Evolutionary conservation across 2,888 invertebrate species (phyloP).

Genomic region (Cistogaster globosa): DNA sequence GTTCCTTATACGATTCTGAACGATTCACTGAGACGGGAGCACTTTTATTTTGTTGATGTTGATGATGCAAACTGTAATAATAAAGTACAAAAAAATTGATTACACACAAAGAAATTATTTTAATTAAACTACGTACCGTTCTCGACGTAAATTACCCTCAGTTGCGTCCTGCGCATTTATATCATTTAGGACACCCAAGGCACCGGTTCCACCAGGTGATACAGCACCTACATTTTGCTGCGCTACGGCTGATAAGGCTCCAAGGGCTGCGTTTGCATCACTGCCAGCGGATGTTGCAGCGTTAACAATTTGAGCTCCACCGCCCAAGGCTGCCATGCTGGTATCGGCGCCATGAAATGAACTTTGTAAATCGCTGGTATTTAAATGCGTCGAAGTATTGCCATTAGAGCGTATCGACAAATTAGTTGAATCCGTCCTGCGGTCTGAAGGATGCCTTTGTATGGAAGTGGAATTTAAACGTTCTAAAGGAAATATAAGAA

Average conservation of each 20-base stretch:
- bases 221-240: conserved; percentile 69
- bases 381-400: conserved; percentile 75
- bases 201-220: conserved; percentile 54
- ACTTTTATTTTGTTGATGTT: conserved; percentile 80
- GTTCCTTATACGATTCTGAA: conserved; percentile 89
- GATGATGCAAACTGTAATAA: conserved; percentile 76
- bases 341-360: conserved; percentile 75
- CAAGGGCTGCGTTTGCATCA: conserved; percentile 29
- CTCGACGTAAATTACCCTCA: conserved; percentile 77
- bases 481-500: conserved; percentile 75
- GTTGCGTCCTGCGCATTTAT: conserved; percentile 79
- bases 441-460: conserved; percentile 82
- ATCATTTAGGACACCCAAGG: conserved; percentile 73
- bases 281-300: conserved; percentile 48
- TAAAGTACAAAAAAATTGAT: background rate
- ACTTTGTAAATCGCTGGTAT: conserved; percentile 76
- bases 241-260: conserved; percentile 62
- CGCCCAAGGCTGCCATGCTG: conserved; percentile 62
- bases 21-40: conserved; percentile 85
- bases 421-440: conserved; percentile 81
- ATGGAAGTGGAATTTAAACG: conserved; percentile 81
- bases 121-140: conserved; percentile 74
- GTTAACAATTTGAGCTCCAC: conserved; percentile 56
- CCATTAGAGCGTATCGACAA: conserved; percentile 79
- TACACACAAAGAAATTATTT: background rate